Base-by-base conservation (phyloP, 2,797 vertebrate genomes). In the Siniperca scherzeri region DNA sequence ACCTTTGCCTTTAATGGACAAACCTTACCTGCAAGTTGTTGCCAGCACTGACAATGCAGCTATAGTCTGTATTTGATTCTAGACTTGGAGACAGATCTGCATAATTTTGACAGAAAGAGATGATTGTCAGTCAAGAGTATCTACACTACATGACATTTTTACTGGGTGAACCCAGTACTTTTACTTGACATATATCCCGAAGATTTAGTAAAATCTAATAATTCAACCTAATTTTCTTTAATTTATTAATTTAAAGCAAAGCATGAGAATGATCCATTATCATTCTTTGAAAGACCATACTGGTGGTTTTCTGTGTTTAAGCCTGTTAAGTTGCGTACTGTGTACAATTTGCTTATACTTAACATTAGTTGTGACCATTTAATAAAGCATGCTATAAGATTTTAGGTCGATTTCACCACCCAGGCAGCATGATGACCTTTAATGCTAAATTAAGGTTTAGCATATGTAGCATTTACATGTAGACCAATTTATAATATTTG, bases 1-100 rank as follows among this genome's bases (percentile, higher is more conserved):
- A 91, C 89, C 90, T 92, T 93, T 92, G 85, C 74, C 83, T 82
- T 85, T 44, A 77, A 44, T 83, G 70, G 55, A 62, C 70, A 78
- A 83, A 67, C 78, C 73, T 53, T 77, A 80, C 80, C 67, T 84
- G 73, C 30, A 74, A 90, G 83, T 83, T 92, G 88, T 83, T 88
- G 87, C 66, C 73, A 62, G 14, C 8, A 14, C 80, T 80, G 82
- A 89, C 88, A 89, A 76, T 74, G 53, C 42, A 73, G 44, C 57
- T 64, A 4, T 42, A 38, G 50, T 60, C 42, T 42, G 30, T 44
- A 36, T 68, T 36, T 78, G 38, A 22, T 60, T 83, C 17, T 53
- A 50, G 48, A 38, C 70, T 77, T 30, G 33, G 17, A 48, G 33
- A 65, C 46, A 70, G 13, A 76, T 56, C 8, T 53, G n/a, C 44